Evolutionary conservation across 2,797 vertebrate genomes (phyloP).

Genomic region (Neosilurus mollespiculum): DNA sequence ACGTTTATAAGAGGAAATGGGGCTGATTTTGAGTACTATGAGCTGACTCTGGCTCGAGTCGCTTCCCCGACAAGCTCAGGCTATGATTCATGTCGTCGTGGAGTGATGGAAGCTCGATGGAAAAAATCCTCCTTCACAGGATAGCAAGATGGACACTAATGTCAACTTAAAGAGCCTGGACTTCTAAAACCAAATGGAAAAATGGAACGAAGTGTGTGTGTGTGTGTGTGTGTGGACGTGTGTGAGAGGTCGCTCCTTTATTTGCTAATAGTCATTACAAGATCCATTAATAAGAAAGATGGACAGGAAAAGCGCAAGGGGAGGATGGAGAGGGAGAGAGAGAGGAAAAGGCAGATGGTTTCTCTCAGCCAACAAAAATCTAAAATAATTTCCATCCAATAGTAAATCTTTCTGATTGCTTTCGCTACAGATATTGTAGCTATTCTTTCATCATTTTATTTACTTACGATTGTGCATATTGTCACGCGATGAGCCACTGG

Average conservation of each 20-base stretch:
- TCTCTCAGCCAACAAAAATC: constrained; percentile 15
- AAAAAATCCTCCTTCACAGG: constrained; percentile 68
- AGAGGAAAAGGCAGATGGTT: constrained; percentile 21
- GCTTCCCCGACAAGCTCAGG: constrained; percentile 30
- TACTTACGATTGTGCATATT: neutral
- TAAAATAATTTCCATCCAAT: constrained; percentile 25
- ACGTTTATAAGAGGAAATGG: constrained; percentile 48
- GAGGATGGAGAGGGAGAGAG: neutral
- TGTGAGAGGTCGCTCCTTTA: constrained; percentile 22
- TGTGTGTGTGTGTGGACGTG: constrained; percentile 43
- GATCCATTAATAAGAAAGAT: constrained; percentile 40
- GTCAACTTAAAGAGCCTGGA: constrained; percentile 65
- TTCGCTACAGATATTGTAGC: neutral
- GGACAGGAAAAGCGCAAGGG: constrained; percentile 28
- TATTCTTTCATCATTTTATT: neutral
- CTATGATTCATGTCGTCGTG: constrained; percentile 39
- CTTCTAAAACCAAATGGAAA: constrained; percentile 51
- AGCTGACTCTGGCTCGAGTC: constrained; percentile 40
- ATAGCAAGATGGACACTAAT: constrained; percentile 66
- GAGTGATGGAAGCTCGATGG: constrained; percentile 56
- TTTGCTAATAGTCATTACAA: constrained; percentile 46
- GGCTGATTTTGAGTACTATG: constrained; percentile 31
- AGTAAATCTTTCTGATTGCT: constrained; percentile 14
- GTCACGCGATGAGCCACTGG: too few relatives aligned
- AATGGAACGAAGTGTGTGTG: constrained; percentile 38